A percentile compares a stretch with the other conserved stretches of the same genome.
Conservation (phyloP, 1,140 invertebrate genomes). For the Gryllus bimaculatus region DNA sequence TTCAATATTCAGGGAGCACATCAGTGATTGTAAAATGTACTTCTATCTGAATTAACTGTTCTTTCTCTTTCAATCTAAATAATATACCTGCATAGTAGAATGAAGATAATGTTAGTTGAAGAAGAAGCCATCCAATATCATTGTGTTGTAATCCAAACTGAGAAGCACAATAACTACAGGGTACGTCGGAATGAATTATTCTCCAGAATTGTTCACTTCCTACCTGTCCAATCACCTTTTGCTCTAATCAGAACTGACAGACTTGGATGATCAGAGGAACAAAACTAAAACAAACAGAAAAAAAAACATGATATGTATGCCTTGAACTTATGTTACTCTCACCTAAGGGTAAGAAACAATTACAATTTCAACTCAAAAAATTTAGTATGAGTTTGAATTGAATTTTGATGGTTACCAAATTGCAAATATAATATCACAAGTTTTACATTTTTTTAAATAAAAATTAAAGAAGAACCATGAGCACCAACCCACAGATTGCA, state of each 20-base stretch:
- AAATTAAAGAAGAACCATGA: too few species aligned
- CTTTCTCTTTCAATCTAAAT: not conserved
- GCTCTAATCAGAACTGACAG: not conserved
- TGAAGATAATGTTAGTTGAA: not conserved
- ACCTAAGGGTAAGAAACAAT: too few species aligned
- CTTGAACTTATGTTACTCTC: too few species aligned
- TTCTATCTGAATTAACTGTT: too few species aligned
- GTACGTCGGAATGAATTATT: not conserved
- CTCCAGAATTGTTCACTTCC: not conserved
- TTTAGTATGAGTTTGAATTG: too few species aligned
- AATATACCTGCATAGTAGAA: not conserved
- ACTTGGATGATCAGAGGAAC: not conserved
- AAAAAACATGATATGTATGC: not conserved
- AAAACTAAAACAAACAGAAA: not conserved
- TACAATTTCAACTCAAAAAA: too few species aligned
- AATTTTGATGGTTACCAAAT: too few species aligned
- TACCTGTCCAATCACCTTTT: not conserved
- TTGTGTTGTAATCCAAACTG: not conserved
- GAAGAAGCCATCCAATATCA: not conserved
- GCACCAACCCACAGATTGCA: too few species aligned
- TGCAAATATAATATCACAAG: too few species aligned
- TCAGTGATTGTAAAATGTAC: too few species aligned
- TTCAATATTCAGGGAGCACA: too few species aligned
- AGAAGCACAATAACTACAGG: not conserved
- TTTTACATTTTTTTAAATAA: too few species aligned